Evolutionary conservation across 2,888 invertebrate genomes (phyloP), one percentile per base, ranked within the genome.

Genomic region (Cistogaster globosa): DNA sequence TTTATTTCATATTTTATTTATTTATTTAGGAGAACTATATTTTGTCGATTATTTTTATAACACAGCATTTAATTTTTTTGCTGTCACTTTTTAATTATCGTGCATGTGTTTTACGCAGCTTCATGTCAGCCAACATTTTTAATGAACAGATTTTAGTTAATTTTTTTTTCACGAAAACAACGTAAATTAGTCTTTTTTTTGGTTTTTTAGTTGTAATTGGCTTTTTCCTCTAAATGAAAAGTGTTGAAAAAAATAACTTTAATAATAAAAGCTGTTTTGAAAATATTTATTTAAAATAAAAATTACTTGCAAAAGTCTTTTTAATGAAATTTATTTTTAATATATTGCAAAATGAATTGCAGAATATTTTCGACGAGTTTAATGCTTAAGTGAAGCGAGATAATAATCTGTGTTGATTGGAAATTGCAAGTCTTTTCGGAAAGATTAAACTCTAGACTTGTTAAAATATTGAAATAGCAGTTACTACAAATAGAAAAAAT

Each of bases 41-140:
- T 68, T 76, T 71, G 63, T 68, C 60, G 48, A 26, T 60, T 62
- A n/a, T n/a, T n/a, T 72, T 87, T 87, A 86, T 87, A 89, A 89
- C 90, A 89, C 90, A 90, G 88, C 87, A 87, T 87, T 82, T 55
- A 53, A 48, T 45, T 32, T 45, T 55, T 55, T 72, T 71, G 84
- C 89, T 90, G 89, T 90, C 90, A 88, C 82, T 74, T 69, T 84
- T 83, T 89, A 89, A 90, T 90, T 89, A 89, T n/a, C n/a, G n/a
- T n/a, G n/a, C n/a, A n/a, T n/a, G n/a, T n/a, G n/a, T n/a, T n/a
- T n/a, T 58, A 79, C 68, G 62, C 48, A 53, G 58, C 86, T 5
- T 58, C 62, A 53, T 65, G 83, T 60, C 83, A 84, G 51, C 75
- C 63, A 68, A 78, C 74, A 62, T 78, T 22, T 68, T 85, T 18